phyloP scores from a whole-genome alignment of 2,797 vertebrate genomes.

The Todus mexicanus region DNA sequence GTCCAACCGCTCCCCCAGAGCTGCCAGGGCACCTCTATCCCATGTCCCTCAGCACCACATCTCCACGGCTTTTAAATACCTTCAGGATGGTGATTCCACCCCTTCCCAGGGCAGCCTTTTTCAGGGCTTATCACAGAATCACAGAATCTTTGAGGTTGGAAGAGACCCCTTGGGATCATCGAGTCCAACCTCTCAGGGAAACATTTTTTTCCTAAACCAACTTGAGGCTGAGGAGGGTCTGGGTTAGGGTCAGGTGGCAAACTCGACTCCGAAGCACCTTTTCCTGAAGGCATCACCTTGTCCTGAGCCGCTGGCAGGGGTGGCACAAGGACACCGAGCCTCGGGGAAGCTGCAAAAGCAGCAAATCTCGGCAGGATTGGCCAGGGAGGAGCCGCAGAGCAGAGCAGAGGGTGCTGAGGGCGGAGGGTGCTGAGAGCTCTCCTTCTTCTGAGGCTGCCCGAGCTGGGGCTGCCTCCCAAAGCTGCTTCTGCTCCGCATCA shows the following conservation, averaged over 20 bases:
- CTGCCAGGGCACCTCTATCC: not conserved
- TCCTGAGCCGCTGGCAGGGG: not conserved
- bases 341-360: not conserved
- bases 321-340: fast-evolving
- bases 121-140: too few relatives aligned
- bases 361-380: fast-evolving
- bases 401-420: fast-evolving
- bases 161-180: too few relatives aligned
- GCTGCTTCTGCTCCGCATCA: fast-evolving
- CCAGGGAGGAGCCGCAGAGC: not conserved
- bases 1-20: not conserved
- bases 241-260: not conserved
- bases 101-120: not conserved
- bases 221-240: not conserved
- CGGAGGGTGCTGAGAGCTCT: not conserved
- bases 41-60: not conserved
- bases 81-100: not conserved
- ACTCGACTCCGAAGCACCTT: not conserved
- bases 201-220: too few relatives aligned
- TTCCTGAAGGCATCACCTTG: not conserved
- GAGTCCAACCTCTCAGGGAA: too few relatives aligned
- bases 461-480: not conserved
- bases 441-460: not conserved
- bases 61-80: not conserved
- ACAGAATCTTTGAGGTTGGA: too few relatives aligned